Percentiles rank a stretch among this genome's conserved stretches.
phyloP scores from a whole-genome alignment of 2,113 vertebrate species.

The Stercorarius parasiticus region DNA sequence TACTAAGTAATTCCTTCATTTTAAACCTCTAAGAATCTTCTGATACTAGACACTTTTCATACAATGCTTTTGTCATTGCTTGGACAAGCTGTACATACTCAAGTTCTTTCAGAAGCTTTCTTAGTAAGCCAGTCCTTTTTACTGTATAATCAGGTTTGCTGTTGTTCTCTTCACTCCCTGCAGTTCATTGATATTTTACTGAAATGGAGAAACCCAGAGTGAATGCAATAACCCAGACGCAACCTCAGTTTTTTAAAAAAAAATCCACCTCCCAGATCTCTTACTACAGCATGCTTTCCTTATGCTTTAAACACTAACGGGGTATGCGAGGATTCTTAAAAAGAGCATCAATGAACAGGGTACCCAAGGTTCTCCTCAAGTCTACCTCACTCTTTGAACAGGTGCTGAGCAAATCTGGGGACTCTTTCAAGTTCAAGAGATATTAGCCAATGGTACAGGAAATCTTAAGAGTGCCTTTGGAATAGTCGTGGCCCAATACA shows the following conservation, averaged over 20 bases:
- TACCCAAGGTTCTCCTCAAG: background rate
- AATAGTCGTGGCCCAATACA: background rate
- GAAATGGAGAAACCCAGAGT: background rate
- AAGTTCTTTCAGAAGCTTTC: constrained; percentile 3
- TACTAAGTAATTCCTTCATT: constrained; percentile 16
- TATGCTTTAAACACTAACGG: background rate
- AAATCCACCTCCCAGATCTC: background rate
- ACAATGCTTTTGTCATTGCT: background rate
- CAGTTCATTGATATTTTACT: background rate
- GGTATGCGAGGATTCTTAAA: background rate
- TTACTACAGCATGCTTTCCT: background rate
- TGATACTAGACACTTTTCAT: background rate
- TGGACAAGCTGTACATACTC: background rate
- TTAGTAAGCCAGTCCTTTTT: background rate
- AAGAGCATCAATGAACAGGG: background rate
- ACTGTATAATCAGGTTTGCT: background rate
- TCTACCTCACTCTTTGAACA: background rate
- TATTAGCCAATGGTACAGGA: background rate
- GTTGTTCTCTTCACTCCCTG: background rate
- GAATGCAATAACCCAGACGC: background rate
- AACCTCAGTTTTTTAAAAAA: background rate
- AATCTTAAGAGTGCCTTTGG: background rate
- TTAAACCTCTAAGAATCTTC: background rate
- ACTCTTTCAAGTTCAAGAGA: background rate
- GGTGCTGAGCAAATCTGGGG: background rate